Evolutionary conservation across 2,113 vertebrate species (phyloP).

Genomic region (Orientallactaga bullata): DNA sequence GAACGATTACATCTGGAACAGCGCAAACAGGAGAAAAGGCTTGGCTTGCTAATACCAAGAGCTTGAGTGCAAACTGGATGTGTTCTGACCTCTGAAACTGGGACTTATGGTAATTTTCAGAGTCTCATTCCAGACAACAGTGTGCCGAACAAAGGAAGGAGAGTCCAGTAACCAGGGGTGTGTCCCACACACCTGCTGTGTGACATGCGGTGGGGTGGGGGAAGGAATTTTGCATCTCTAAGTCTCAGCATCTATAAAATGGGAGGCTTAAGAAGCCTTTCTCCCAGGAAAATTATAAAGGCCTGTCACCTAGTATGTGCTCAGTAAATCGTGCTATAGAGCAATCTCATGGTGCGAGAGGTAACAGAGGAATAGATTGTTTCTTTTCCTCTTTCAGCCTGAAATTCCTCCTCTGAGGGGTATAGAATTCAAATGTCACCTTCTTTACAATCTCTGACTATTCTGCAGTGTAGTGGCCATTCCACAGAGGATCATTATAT

Average conservation of each 20-base stretch:
- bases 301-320: neutral
- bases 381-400: neutral
- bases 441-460: neutral
- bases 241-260: neutral
- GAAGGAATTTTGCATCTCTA: neutral
- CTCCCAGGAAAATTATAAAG: neutral
- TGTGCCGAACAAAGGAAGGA: neutral
- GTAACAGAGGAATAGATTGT: too few species aligned
- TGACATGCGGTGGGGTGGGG: neutral
- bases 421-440: neutral
- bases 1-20: constrained; percentile 44
- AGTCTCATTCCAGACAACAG: neutral
- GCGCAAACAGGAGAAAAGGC: neutral
- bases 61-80: neutral
- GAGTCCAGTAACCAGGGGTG: neutral
- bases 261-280: neutral
- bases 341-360: neutral
- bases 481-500: neutral
- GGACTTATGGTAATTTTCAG: neutral
- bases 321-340: neutral
- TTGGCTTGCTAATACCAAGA: neutral
- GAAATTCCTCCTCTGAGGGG: neutral
- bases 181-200: fast-evolving
- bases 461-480: neutral
- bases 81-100: neutral